These are phyloP conservation scores for Xylocampa areola DNA, from an alignment of 2,888 invertebrate species.

Conservation along the genomic window DNA sequence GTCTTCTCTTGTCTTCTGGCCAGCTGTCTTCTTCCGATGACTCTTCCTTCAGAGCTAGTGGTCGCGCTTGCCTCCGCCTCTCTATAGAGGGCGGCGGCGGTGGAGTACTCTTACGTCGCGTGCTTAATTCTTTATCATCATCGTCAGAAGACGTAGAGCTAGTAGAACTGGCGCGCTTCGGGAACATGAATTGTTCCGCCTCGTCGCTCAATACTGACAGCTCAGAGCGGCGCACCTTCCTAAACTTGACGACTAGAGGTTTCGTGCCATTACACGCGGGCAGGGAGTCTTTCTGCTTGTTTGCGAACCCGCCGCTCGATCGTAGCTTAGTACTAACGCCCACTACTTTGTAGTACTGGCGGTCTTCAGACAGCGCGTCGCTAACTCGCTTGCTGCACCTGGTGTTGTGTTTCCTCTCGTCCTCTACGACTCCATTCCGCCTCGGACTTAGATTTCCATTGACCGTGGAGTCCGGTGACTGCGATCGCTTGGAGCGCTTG, in stretches of 20 bases:
- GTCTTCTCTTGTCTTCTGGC: conserved; percentile 75
- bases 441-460: conserved; percentile 74
- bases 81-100: conserved; percentile 75
- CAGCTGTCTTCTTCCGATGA: conserved; percentile 86
- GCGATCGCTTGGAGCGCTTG: conserved; percentile 74
- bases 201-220: conserved; percentile 94
- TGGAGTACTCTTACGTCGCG: conserved; percentile 81
- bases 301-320: conserved; percentile 87
- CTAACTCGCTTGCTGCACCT: conserved; percentile 73
- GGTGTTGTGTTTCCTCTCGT: conserved; percentile 77
- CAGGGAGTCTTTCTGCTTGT: conserved; percentile 75
- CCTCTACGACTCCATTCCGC: conserved; percentile 74
- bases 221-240: conserved; percentile 93
- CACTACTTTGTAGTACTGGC: conserved; percentile 93
- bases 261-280: conserved; percentile 89
- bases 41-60: conserved; percentile 83
- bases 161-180: conserved; percentile 91
- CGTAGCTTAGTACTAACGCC: conserved; percentile 92
- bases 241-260: conserved; percentile 93
- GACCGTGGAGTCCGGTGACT: conserved; percentile 74
- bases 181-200: conserved; percentile 96
- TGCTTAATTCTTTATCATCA: conserved; percentile 82
- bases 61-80: conserved; percentile 78
- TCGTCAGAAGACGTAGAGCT: conserved; percentile 90
- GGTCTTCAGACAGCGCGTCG: conserved; percentile 70